Base-by-base conservation (phyloP, 2,888 invertebrate species). In the Caenorhabditis uteleia region DNA sequence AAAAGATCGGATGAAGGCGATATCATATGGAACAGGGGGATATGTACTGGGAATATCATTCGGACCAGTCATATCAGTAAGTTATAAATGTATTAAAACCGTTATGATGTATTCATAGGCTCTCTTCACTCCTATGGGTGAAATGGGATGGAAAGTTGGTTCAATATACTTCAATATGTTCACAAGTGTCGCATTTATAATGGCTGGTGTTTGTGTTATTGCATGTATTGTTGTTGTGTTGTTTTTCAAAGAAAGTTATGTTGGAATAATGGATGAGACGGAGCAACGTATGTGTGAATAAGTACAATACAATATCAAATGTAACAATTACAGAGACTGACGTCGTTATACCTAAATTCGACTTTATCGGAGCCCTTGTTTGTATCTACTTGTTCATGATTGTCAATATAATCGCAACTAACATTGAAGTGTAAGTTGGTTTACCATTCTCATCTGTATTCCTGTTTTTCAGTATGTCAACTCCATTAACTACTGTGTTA, bases 21-120 rank as follows among this genome's bases (percentile, higher is more conserved):
- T 74, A 14, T 53, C 70, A n/a, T 65, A 59, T 29, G 66, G 74
- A 26, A 74, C 70, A 26, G 74, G 68, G 7, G 70, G 66, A 3
- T 68, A 33, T 39, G 73, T 73, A 7, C 53, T 65, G 6, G 73
- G 73, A 21, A 43, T 73, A 4, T 68, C 73, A 1, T 60, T 70
- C 21, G 73, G 73, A 16, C 73, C 73, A 1, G 73, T 62, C 14
- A 23, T 70, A 4, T 70, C 70, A 48, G 71, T 68, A 20, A 56
- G 49, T 16, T 44, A 23, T 40, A n/a, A 47, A 12, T 6, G 12
- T 29, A 8, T 12, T 16, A 16, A 14, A 36, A 45, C 25, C 10
- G 18, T 20, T 8, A 50, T 8, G 36, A 26, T 50, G 5, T 25
- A 23, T 27, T 43, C 50, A 10, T 18, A 68, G 64, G 61, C 70